These are phyloP conservation scores for Etheostoma cragini DNA, from an alignment of 2,113 vertebrate genomes.

Conservation along the genomic window DNA sequence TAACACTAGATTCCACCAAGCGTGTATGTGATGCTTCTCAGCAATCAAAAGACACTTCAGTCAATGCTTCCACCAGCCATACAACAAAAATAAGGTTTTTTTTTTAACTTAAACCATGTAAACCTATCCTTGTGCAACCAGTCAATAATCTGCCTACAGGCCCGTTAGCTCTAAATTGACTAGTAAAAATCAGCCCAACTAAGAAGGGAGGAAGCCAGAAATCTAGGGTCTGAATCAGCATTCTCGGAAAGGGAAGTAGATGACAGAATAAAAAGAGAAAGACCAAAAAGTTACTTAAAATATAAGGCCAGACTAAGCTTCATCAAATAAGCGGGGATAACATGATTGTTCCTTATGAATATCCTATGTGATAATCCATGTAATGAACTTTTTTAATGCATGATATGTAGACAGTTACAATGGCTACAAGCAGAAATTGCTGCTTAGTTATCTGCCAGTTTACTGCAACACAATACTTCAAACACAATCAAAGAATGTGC, in stretches of 20 bases:
- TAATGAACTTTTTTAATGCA: not conserved
- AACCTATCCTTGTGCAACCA: no score
- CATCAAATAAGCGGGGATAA: not conserved
- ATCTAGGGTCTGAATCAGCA: slow-evolving; percentile 45
- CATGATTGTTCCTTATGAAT: not conserved
- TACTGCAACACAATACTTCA: not conserved
- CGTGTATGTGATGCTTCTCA: no score
- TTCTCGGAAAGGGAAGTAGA: slow-evolving; percentile 43
- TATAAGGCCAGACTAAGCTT: not conserved
- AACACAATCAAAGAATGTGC: not conserved
- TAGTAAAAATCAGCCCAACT: not conserved
- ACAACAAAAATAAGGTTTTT: no score
- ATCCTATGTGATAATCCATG: not conserved
- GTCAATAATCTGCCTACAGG: slow-evolving; percentile 3
- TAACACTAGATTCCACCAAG: no score
- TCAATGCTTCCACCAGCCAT: no score
- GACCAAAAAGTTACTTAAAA: slow-evolving; percentile 7
- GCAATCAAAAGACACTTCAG: no score
- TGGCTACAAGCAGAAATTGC: not conserved
- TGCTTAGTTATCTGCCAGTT: not conserved
- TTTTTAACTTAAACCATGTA: no score
- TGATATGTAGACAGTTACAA: not conserved
- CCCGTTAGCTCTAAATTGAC: not conserved
- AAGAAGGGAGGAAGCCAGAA: slow-evolving; percentile 38
- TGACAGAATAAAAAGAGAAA: slow-evolving; percentile 27